Base-by-base conservation (phyloP, 1,140 invertebrate species). In the Anadara kagoshimensis region DNA sequence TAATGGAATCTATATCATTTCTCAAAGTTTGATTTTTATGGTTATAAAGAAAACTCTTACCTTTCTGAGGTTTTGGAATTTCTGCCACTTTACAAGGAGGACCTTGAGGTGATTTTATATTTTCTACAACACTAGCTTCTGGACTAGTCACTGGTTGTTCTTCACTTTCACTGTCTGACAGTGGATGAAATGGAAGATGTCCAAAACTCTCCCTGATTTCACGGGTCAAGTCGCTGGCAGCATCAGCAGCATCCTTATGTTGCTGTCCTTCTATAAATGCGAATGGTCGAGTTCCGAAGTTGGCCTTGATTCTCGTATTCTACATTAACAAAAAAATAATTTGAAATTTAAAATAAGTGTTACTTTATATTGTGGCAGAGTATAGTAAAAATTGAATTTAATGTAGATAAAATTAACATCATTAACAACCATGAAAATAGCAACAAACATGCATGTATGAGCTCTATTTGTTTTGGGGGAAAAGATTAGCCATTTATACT, bases 281-380 rank as follows among this genome's bases (percentile, higher is more conserved):
- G 80, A 89, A 90, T 41, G 86, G 82, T 24, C 85, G 61, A 1
- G 84, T 76, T 66, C 89, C 89, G 84, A 90, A 90, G 73, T 90
- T 90, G 43, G 88, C 87, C 72, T 80, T 81, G 24, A 90, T 78
- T 66, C 84, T 81, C 36, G 83, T 86, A 66, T 83, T 83, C 88
- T 89, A 74, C n/a, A 75, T 36, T 61, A 66, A 45, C 59, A 57
- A 65, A n/a, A 51, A 18, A n/a, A n/a, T n/a, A n/a, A n/a, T n/a
- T n/a, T n/a, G n/a, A n/a, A n/a, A n/a, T n/a, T n/a, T n/a, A n/a
- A n/a, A n/a, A n/a, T n/a, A n/a, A n/a, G n/a, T n/a, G n/a, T n/a
- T n/a, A n/a, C n/a, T n/a, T n/a, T n/a, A n/a, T n/a, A n/a, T n/a
- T n/a, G n/a, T n/a, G n/a, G n/a, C n/a, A n/a, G n/a, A n/a, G n/a